Conservation (phyloP, 2,797 vertebrate species). For the Arnoldichthys spilopterus region DNA sequence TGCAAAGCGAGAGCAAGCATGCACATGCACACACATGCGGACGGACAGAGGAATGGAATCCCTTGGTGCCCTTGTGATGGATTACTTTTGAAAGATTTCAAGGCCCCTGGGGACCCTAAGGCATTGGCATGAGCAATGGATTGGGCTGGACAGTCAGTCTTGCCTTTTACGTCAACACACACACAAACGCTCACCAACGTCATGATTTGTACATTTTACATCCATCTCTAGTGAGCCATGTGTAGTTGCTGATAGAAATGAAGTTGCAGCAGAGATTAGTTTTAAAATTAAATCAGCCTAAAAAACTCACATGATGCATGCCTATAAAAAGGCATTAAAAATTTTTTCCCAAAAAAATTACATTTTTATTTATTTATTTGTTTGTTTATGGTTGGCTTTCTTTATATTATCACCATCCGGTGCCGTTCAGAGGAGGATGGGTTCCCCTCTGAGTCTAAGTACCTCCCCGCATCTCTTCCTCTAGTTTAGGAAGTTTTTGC, state of each 20-base stretch:
- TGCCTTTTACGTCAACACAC: background rate
- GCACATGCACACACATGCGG: constrained; percentile 17
- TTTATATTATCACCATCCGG: too few relatives aligned
- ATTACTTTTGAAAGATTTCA: constrained; percentile 32
- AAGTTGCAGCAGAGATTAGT: background rate
- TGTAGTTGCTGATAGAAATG: background rate
- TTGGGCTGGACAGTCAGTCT: background rate
- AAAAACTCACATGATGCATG: too few relatives aligned
- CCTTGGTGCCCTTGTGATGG: constrained; percentile 26
- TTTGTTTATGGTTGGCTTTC: too few relatives aligned
- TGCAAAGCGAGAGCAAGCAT: background rate
- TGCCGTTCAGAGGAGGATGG: too few relatives aligned
- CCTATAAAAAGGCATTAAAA: too few relatives aligned
- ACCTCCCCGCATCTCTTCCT: too few relatives aligned
- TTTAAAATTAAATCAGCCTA: too few relatives aligned
- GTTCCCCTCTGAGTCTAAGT: too few relatives aligned
- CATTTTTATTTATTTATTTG: too few relatives aligned
- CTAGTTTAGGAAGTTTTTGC: too few relatives aligned
- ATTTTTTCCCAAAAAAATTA: too few relatives aligned
- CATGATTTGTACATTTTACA: background rate
- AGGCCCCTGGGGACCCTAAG: background rate
- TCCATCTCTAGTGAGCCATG: background rate
- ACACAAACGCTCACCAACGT: background rate
- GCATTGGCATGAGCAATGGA: background rate
- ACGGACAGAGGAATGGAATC: background rate